A percentile compares a stretch with the other conserved stretches of the same genome.
These are phyloP conservation scores for Ormyrus labotus DNA, from an alignment of 2,888 invertebrate genomes.

Conservation along the genomic window DNA sequence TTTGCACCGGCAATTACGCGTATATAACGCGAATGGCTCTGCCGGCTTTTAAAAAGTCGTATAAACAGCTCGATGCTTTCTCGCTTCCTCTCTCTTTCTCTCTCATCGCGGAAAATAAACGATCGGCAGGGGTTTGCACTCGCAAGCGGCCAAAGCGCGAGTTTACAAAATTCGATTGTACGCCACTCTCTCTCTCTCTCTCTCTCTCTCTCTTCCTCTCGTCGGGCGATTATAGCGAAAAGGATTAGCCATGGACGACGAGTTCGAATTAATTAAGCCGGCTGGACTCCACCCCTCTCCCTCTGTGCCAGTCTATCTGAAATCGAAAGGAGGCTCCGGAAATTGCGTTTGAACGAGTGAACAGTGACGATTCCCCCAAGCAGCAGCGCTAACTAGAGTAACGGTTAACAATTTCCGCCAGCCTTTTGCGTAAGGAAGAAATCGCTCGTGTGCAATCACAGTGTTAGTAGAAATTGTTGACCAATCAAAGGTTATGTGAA, in stretches of 20 bases:
- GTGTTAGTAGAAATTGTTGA: no score
- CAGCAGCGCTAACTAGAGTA: background rate
- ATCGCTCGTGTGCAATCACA: no score
- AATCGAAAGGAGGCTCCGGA: slow-evolving; percentile 41
- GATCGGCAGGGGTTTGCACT: background rate
- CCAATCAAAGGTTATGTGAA: no score
- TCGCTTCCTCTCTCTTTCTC: background rate
- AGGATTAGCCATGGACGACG: slow-evolving; percentile 61
- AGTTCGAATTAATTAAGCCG: slow-evolving; percentile 64
- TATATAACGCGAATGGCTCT: background rate
- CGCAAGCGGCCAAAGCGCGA: slow-evolving; percentile 47
- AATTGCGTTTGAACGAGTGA: slow-evolving; percentile 36
- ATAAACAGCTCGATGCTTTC: slow-evolving; percentile 32
- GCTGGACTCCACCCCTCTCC: slow-evolving; percentile 32
- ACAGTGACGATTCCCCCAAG: background rate
- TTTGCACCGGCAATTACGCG: slow-evolving; percentile 27
- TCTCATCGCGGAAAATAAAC: slow-evolving; percentile 25
- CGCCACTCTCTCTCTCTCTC: slow-evolving; percentile 7
- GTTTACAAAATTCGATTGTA: slow-evolving; percentile 59
- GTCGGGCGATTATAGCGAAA: slow-evolving; percentile 56
- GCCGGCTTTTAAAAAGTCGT: slow-evolving; percentile 31
- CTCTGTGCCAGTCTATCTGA: background rate
- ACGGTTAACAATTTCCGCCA: slow-evolving; percentile 6
- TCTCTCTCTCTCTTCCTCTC: no score
- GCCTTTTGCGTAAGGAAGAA: no score